phyloP scores from a whole-genome alignment of 64 coral and sea anemone species.

The Stichodactyla mertensii region DNA sequence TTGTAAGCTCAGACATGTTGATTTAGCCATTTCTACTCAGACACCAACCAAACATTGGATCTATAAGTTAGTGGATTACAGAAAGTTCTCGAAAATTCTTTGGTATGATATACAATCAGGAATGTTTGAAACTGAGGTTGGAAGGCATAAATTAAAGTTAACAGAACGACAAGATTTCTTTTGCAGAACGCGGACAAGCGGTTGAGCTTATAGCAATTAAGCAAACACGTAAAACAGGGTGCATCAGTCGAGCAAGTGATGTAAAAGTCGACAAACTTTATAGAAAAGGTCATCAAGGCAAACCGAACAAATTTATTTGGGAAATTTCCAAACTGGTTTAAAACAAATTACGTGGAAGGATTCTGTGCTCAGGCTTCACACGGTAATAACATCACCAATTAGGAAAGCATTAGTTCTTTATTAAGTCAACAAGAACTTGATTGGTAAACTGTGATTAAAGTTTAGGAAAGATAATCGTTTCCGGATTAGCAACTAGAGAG shows the following conservation, averaged over 20 bases:
- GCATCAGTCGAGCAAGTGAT: too few relatives aligned
- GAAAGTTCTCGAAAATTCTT: neutral
- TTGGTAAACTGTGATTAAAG: conserved; percentile 6
- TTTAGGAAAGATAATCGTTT: conserved; percentile 3
- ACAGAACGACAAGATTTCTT: too few relatives aligned
- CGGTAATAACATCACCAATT: neutral
- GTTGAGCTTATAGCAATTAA: too few relatives aligned
- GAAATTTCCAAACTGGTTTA: neutral
- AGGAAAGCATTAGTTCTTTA: neutral
- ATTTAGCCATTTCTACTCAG: neutral
- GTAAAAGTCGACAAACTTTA: neutral
- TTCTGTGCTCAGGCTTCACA: neutral
- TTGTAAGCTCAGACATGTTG: neutral
- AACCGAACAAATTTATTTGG: neutral
- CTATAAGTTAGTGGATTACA: neutral
- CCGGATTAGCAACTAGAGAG: neutral
- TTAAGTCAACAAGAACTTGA: neutral
- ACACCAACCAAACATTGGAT: neutral
- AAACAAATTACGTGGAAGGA: neutral
- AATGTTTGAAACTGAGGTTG: neutral
- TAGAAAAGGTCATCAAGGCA: neutral
- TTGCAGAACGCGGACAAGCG: too few relatives aligned
- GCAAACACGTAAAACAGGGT: too few relatives aligned
- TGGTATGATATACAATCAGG: neutral
- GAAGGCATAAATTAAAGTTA: too few relatives aligned